Evolutionary conservation across 2,888 invertebrate genomes (phyloP).

Genomic region (Troides helena): DNA sequence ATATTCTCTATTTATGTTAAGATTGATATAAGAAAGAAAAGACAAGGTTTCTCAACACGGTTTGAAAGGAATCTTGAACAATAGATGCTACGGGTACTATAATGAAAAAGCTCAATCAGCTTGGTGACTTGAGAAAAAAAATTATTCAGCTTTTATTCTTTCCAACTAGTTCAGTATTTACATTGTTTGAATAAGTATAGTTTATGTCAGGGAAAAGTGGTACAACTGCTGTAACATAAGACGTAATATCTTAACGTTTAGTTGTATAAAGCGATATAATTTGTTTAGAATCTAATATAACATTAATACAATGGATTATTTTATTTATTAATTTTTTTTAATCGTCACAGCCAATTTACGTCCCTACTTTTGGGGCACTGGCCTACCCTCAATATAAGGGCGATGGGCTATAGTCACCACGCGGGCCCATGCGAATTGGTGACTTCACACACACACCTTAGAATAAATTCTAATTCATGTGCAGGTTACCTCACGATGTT

Average conservation of each 20-base stretch:
- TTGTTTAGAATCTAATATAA: neutral
- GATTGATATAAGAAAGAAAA: constrained; percentile 8
- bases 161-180: neutral
- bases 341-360: too few species aligned
- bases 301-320: too few species aligned
- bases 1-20: constrained; percentile 1
- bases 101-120: constrained; percentile 25
- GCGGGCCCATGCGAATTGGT: too few species aligned
- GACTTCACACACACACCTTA: too few species aligned
- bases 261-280: neutral
- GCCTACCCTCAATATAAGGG: too few species aligned
- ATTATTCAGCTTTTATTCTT: neutral
- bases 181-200: neutral
- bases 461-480: too few species aligned
- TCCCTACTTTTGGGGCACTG: too few species aligned
- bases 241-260: neutral
- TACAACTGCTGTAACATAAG: neutral
- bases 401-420: too few species aligned
- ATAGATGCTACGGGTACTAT: constrained; percentile 13
- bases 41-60: constrained; percentile 10
- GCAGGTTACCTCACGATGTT: too few species aligned
- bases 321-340: too few species aligned
- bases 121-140: constrained; percentile 14
- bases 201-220: neutral
- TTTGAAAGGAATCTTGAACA: constrained; percentile 21